Base-by-base conservation (phyloP, 2,113 vertebrate species). In the Cebus imitator region DNA sequence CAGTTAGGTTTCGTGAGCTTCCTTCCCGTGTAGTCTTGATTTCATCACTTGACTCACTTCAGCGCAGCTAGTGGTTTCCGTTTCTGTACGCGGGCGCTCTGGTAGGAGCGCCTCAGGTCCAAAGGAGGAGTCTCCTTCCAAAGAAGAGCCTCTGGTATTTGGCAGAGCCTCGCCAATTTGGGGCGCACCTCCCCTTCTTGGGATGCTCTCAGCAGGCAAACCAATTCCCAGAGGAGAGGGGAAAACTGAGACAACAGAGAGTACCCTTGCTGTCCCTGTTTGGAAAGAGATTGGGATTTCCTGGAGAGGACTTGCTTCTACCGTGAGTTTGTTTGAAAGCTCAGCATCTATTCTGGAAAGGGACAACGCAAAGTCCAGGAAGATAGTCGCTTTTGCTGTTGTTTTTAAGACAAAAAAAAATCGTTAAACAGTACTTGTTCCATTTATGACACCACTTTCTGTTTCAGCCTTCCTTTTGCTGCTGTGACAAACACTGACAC, bases 11-110 rank as follows among this genome's bases (percentile, higher is more conserved):
- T 43, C 14, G 14, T 27, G 87, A 91, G 97, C 97, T 97, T 96
- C 97, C 97, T 97, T 83, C 91, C 83, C 75, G 4, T 18, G 75
- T 6, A 58, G 93, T 50, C 94, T 91, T 78, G 92, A 87, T 97
- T 97, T 98, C 97, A 98, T 97, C 98, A 96, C 90, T 97, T 93
- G 93, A 95, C 97, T 97, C 93, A 92, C 95, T 97, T 95, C 32
- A 16, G 93, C 85, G 64, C 91, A 27, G 98, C 97, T 90, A 37
- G 97, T 92, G 97, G 98, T 97, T 98, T 98, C 97, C 98, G 97
- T 92, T 97, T 93, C 87, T 95, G 95, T 21, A 16, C 83, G 80
- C 83, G 17, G 37, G 93, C 45, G 66, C 93, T 72, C 75, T 23
- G 80, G 87, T 68, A 68, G 90, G 90, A 96, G 88, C 68, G 95